Conservation (phyloP, 2,888 invertebrate genomes). For the Rhorus exstirpatorius region DNA sequence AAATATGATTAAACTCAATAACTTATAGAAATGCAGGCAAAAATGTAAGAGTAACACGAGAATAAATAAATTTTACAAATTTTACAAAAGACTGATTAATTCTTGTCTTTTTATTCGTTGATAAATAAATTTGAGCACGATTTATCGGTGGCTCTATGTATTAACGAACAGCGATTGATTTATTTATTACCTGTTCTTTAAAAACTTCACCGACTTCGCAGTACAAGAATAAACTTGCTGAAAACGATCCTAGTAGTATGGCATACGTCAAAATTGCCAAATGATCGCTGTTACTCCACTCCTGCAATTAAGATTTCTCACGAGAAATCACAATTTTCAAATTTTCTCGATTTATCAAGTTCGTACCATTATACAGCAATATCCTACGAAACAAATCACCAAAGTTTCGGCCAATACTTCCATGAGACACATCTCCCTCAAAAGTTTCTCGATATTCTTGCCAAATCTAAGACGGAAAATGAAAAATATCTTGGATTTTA, state of each 20-base stretch:
- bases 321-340: neutral
- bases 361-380: conserved; percentile 79
- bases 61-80: too few relatives aligned
- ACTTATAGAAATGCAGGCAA: too few relatives aligned
- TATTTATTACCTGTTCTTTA: conserved; percentile 74
- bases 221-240: conserved; percentile 57
- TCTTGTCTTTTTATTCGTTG: too few relatives aligned
- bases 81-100: too few relatives aligned
- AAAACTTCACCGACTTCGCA: conserved; percentile 76
- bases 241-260: conserved; percentile 33
- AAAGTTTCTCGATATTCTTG: conserved; percentile 74
- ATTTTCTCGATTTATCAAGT: neutral
- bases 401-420: conserved; percentile 79
- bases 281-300: conserved; percentile 44
- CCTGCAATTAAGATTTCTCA: conserved; percentile 41
- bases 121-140: too few relatives aligned
- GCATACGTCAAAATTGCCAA: conserved; percentile 47
- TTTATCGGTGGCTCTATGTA: too few relatives aligned
- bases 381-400: conserved; percentile 81
- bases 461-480: conserved; percentile 69
- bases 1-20: too few relatives aligned
- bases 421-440: conserved; percentile 78
- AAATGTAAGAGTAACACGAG: too few relatives aligned
- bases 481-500: neutral
- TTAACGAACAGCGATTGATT: neutral